Base-by-base conservation (phyloP, 2,888 invertebrate genomes). In the Pyrgus malvae region DNA sequence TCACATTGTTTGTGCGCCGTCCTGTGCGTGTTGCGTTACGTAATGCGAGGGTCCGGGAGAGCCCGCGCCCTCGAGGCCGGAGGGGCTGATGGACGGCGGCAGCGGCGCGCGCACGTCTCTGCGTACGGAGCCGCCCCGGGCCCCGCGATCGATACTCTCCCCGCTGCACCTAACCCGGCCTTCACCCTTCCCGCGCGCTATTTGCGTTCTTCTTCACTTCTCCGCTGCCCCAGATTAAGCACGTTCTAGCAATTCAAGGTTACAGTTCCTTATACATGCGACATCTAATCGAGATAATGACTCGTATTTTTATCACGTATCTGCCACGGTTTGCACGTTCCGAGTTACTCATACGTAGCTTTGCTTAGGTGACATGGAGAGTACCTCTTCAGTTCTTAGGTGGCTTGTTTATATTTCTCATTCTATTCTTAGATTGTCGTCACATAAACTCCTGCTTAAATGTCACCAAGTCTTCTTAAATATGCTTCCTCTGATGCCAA, bases 1-100 rank as follows among this genome's bases (percentile, higher is more conserved):
- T 90, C 88, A 90, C 90, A 89, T 90, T 83, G 80, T 88, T 90
- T 90, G 90, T 90, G 90, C 90, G 90, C 90, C 78, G 82, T 88
- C 77, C 86, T 90, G 90, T 90, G 90, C 90, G 90, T 90, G 81
- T 82, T 81, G 76, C 66, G 89, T 90, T 90, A 89, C 80, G 84
- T 90, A 90, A 90, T 88, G 85, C 70, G 80, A 81, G 85, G 83
- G 84, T 77, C 82, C 74, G 73, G 77, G 72, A 61, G 66, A 72
- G 61, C 55, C 61, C 59, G 60, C 64, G 67, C 69, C 73, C 70
- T 70, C 69, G 16, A 16, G 35, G 9, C 70, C 65, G 61, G 66
- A 63, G 67, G 68, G 70, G 65, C 55, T n/a, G n/a, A n/a, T n/a
- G n/a, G n/a, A n/a, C n/a, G n/a, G 46, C 21, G 48, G 51, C 23